Percentiles rank a stretch among this genome's conserved stretches.
These are phyloP conservation scores for Deroptyus accipitrinus DNA, from an alignment of 2,113 vertebrate species.

Conservation along the genomic window DNA sequence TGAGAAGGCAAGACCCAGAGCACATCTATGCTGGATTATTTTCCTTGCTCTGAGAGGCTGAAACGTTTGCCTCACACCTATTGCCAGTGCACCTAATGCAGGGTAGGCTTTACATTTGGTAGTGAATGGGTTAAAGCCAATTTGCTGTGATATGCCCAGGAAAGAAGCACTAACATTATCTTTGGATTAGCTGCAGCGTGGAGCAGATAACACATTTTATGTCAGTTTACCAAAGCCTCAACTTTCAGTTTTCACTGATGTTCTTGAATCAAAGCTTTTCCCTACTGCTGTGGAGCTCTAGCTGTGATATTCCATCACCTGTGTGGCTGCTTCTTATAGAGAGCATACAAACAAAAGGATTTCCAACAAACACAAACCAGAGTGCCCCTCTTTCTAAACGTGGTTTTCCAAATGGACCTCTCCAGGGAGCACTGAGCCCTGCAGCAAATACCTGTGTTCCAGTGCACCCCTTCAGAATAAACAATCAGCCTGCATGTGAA, in stretches of 20 bases:
- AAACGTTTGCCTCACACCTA: background rate
- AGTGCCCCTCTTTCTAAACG: background rate
- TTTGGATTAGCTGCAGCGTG: background rate
- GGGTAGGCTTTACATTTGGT: background rate
- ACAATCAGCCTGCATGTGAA: background rate
- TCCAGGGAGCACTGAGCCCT: background rate
- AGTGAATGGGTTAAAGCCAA: background rate
- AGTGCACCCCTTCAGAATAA: background rate
- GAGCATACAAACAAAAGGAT: fast-evolving
- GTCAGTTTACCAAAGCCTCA: background rate
- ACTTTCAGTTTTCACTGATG: background rate
- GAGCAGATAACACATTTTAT: background rate
- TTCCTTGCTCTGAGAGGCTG: background rate
- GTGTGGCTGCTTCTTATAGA: background rate
- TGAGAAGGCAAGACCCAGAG: background rate
- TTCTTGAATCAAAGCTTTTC: background rate
- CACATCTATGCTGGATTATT: background rate
- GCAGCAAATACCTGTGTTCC: background rate
- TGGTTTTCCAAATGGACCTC: background rate
- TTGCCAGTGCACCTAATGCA: background rate
- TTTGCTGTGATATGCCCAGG: background rate
- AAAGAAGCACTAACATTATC: background rate
- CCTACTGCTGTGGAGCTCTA: background rate
- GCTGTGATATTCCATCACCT: background rate
- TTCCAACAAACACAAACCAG: background rate